Conservation (phyloP, 2,113 vertebrate species). For the Typhlomys cinereus region DNA sequence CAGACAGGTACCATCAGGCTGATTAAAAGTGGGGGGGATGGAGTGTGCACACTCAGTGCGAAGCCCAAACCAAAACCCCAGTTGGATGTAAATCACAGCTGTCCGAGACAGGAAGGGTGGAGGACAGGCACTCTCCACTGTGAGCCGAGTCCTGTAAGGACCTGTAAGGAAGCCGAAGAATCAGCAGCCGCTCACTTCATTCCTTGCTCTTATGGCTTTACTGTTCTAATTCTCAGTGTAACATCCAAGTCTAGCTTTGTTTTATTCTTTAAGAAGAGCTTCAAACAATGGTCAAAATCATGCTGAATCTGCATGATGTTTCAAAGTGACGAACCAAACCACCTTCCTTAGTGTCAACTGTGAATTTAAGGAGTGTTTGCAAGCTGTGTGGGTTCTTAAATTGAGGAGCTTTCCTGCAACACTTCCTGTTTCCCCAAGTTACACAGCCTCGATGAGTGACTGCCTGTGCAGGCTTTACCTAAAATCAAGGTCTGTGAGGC, state of each 20-base stretch:
- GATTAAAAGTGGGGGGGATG: rapidly evolving
- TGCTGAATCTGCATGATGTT: conserved; percentile 15
- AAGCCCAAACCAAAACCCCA: not conserved
- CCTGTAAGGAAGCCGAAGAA: not conserved
- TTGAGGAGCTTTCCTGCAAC: not conserved
- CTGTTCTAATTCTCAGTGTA: not conserved
- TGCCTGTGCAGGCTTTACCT: not conserved
- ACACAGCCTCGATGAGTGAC: not conserved
- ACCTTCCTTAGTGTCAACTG: not conserved
- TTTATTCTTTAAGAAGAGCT: not conserved
- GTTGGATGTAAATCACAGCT: too few species aligned
- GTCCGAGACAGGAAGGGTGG: not conserved
- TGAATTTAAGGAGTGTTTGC: not conserved
- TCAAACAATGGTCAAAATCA: not conserved
- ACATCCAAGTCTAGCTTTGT: not conserved
- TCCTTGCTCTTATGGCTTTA: not conserved
- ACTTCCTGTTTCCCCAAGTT: not conserved
- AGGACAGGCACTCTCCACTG: not conserved
- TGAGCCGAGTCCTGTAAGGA: too few species aligned
- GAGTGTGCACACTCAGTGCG: too few species aligned
- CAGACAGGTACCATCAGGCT: not conserved
- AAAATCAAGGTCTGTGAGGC: not conserved
- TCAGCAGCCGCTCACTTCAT: not conserved
- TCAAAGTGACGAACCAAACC: too few species aligned
- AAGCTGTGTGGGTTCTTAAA: not conserved